Conservation (phyloP, 2,888 invertebrate species). For the Diplazon laetatorius region DNA sequence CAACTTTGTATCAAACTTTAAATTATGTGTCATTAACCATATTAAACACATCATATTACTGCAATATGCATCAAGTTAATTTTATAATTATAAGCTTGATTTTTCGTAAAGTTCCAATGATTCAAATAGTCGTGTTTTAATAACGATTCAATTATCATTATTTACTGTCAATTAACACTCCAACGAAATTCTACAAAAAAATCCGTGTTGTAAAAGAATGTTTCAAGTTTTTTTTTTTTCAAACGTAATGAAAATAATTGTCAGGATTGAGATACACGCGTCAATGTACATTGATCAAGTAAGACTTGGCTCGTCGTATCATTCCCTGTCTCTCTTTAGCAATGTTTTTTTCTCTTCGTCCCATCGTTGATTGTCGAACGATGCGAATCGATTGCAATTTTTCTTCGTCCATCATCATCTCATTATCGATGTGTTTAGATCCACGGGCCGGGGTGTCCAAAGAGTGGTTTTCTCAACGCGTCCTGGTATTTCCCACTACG, state of each 20-base stretch:
- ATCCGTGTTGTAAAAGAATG: no score
- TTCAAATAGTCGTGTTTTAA: no score
- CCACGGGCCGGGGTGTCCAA: no score
- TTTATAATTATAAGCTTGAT: no score
- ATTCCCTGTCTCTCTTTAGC: slow-evolving; percentile 39
- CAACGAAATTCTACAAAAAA: no score
- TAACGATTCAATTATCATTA: neutral
- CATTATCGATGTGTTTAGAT: no score
- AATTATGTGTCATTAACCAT: no score
- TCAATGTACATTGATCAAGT: slow-evolving; percentile 82
- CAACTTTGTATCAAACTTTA: no score
- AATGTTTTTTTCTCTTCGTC: slow-evolving; percentile 12
- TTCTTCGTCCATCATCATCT: slow-evolving; percentile 67
- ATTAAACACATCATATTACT: no score
- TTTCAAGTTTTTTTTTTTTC: neutral
- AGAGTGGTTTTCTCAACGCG: slow-evolving; percentile 23
- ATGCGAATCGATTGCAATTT: slow-evolving; percentile 11
- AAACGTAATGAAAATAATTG: slow-evolving; percentile 13
- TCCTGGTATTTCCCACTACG: slow-evolving; percentile 50
- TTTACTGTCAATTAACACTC: neutral
- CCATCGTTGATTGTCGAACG: slow-evolving; percentile 20
- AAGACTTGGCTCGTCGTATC: slow-evolving; percentile 77
- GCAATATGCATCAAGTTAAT: no score
- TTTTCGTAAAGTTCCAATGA: no score
- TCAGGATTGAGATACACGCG: slow-evolving; percentile 44